Percentiles rank a stretch among this genome's conserved stretches.
phyloP scores from a whole-genome alignment of 2,888 invertebrate species.

The Cosmorhoe ocellata region DNA sequence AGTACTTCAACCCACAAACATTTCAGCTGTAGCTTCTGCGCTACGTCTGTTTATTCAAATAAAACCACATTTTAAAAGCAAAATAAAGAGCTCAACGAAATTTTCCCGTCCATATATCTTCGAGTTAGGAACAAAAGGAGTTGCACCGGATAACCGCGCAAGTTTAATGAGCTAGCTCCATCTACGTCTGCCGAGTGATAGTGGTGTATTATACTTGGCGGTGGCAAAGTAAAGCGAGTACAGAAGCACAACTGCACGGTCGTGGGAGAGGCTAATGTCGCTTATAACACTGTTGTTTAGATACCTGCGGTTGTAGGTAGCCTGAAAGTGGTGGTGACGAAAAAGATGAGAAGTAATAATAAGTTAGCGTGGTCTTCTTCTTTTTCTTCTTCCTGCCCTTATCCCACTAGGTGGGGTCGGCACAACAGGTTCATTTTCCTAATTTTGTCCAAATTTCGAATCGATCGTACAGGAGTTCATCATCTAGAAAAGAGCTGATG shows the following conservation, averaged over 20 bases:
- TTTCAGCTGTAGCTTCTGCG: neutral
- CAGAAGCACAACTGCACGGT: constrained; percentile 8
- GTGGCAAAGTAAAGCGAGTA: constrained; percentile 4
- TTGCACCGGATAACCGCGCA: constrained; percentile 48
- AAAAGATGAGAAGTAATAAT: too few species aligned
- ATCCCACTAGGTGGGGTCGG: too few species aligned
- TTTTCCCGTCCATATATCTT: constrained; percentile 44
- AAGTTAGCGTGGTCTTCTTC: too few species aligned
- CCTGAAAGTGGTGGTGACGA: too few species aligned
- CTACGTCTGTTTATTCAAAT: constrained; percentile 13
- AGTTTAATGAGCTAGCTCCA: constrained; percentile 62
- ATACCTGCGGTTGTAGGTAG: too few species aligned
- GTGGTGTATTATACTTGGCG: constrained; percentile 40
- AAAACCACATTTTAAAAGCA: constrained; percentile 18
- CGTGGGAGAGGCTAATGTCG: too few species aligned
- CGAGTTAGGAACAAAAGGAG: constrained; percentile 46
- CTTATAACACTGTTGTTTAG: too few species aligned
- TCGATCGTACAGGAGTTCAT: too few species aligned
- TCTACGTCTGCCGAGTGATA: constrained; percentile 48
- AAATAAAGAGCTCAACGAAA: constrained; percentile 29
- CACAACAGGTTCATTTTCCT: too few species aligned
- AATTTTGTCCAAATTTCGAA: too few species aligned
- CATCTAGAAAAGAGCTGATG: too few species aligned
- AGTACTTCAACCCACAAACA: neutral
- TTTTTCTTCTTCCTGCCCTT: too few species aligned